A percentile compares a stretch with the other conserved stretches of the same genome.
phyloP scores from a whole-genome alignment of 2,797 vertebrate species.

The Pangasius larnaudii region DNA sequence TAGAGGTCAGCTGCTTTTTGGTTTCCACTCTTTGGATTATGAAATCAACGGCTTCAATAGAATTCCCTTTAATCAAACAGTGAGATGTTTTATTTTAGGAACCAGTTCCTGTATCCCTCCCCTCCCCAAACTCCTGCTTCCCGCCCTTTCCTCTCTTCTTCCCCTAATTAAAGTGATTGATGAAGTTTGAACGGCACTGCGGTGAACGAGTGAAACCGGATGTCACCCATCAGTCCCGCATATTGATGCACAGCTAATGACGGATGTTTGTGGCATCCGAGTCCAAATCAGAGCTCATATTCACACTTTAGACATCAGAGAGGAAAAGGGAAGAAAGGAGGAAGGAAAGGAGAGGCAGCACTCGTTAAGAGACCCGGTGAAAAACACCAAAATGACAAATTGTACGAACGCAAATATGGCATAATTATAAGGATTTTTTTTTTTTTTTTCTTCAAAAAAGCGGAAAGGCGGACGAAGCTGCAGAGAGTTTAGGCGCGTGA shows the following conservation, averaged over 20 bases:
- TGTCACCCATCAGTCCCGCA: constrained; percentile 19
- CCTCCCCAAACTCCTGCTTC: neutral
- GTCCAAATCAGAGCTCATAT: neutral
- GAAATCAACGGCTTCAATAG: neutral
- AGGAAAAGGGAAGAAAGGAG: neutral
- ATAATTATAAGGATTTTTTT: neutral
- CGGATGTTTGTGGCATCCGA: neutral
- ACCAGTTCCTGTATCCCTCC: neutral
- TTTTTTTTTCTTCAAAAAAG: neutral
- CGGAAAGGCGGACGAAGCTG: neutral
- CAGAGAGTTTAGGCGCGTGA: neutral
- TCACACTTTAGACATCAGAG: neutral
- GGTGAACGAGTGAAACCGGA: constrained; percentile 25
- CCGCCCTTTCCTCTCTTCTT: constrained; percentile 23
- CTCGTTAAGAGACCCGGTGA: neutral
- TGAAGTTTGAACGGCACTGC: constrained; percentile 62
- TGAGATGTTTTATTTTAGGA: neutral
- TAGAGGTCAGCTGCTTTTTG: neutral
- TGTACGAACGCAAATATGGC: neutral
- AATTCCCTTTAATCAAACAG: neutral
- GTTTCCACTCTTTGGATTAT: neutral
- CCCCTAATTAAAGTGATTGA: constrained; percentile 42
- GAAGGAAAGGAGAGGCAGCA: neutral
- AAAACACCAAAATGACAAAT: neutral
- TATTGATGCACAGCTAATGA: constrained; percentile 20